Conservation (phyloP, 2,888 invertebrate genomes). For the Spisula subtruncata region DNA sequence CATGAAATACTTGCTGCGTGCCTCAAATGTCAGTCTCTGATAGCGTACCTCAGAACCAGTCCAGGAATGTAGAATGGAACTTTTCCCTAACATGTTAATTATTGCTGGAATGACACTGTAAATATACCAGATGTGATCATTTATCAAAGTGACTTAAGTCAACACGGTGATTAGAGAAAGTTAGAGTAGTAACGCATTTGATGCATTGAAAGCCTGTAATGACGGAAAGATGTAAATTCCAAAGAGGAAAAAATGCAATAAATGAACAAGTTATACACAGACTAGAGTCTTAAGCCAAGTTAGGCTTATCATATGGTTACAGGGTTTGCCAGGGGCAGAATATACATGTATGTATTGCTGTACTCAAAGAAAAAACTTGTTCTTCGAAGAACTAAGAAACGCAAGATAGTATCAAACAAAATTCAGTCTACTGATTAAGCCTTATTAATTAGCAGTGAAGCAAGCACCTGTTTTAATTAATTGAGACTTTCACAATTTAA, state of each 20-base stretch:
- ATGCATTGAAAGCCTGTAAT: background rate
- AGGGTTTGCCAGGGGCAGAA: slow-evolving; percentile 4
- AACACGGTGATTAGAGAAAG: background rate
- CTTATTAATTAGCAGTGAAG: no score
- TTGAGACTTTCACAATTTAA: no score
- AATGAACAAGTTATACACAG: slow-evolving; percentile 18
- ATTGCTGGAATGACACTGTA: slow-evolving; percentile 20
- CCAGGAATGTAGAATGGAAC: slow-evolving; percentile 46
- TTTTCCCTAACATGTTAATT: slow-evolving; percentile 49
- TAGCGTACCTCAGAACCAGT: slow-evolving; percentile 28
- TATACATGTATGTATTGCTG: no score
- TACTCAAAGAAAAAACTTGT: no score
- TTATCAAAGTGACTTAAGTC: background rate
- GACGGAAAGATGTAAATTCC: background rate
- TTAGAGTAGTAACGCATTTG: background rate
- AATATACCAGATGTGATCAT: background rate
- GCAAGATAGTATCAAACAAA: no score
- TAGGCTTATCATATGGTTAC: slow-evolving; percentile 12
- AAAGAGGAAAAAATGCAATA: background rate
- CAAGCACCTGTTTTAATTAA: no score
- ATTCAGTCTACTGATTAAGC: no score
- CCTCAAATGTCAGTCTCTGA: slow-evolving; percentile 47
- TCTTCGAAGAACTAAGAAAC: no score
- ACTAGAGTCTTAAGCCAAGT: background rate
- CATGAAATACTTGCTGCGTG: slow-evolving; percentile 34